Evolutionary conservation across 2,888 invertebrate genomes (phyloP).

Genomic region (Polyommatus iphigenia): DNA sequence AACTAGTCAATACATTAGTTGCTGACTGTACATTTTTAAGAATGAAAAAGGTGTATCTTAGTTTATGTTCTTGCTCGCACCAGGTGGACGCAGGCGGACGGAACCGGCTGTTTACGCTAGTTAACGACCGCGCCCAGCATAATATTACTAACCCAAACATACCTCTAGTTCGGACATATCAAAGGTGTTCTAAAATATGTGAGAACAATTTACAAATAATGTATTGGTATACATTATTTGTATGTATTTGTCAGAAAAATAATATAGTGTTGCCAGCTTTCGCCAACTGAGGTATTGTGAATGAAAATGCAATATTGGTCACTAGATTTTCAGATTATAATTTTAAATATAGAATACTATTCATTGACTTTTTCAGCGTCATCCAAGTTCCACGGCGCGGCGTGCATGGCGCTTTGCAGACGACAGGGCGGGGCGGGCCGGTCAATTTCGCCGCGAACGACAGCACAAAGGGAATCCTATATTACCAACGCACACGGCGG

Average conservation of each 20-base stretch:
- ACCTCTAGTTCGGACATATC: slow-evolving; percentile 35
- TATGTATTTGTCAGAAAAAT: neutral
- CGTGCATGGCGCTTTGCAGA: too few relatives aligned
- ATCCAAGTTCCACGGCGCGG: too few relatives aligned
- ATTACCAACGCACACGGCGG: too few relatives aligned
- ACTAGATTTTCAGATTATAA: too few relatives aligned
- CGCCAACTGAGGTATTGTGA: too few relatives aligned
- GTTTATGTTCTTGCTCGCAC: neutral
- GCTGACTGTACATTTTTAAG: neutral
- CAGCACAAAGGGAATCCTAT: too few relatives aligned
- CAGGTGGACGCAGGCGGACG: slow-evolving; percentile 70
- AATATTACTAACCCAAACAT: slow-evolving; percentile 39
- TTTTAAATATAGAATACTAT: too few relatives aligned
- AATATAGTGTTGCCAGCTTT: neutral
- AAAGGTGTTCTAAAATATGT: slow-evolving; percentile 20
- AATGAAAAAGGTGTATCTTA: slow-evolving; percentile 28
- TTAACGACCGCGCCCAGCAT: slow-evolving; percentile 49
- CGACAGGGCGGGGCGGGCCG: too few relatives aligned
- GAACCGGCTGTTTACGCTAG: slow-evolving; percentile 67
- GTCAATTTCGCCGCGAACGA: too few relatives aligned
- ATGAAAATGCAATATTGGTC: too few relatives aligned
- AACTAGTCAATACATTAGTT: neutral
- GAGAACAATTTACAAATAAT: neutral
- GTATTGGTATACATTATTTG: neutral
- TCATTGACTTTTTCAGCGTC: too few relatives aligned